These are phyloP conservation scores for Premnoplex brunnescens DNA, from an alignment of 2,797 vertebrate genomes.

Conservation along the genomic window DNA sequence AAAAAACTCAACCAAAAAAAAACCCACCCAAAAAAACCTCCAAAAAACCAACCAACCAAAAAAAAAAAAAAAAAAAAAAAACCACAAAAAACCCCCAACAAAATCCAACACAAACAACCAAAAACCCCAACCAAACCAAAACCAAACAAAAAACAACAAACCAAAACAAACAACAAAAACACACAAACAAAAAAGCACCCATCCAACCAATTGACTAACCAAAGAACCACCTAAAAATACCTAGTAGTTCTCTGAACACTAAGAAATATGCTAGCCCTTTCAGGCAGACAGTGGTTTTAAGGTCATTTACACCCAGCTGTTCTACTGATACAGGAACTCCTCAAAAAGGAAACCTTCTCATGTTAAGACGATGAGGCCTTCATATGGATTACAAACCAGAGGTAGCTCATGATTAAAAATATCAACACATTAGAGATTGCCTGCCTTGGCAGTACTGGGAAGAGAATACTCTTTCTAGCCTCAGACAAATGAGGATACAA, in stretches of 20 bases:
- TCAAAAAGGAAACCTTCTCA: not conserved
- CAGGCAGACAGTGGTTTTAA: not conserved
- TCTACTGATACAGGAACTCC: not conserved
- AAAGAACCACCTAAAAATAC: not conserved
- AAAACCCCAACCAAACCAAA: too few relatives aligned
- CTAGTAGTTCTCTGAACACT: not conserved
- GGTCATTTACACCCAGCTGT: accelerated
- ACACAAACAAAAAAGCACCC: too few relatives aligned
- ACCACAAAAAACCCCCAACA: too few relatives aligned
- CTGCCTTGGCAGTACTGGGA: not conserved
- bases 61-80: too few relatives aligned
- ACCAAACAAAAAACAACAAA: too few relatives aligned
- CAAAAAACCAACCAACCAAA: too few relatives aligned
- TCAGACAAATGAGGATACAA: too few relatives aligned
- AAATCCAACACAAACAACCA: not conserved
- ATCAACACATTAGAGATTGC: not conserved
- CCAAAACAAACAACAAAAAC: too few relatives aligned
- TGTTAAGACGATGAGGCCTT: not conserved
- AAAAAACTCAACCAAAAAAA: not conserved
- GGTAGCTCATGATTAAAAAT: not conserved
- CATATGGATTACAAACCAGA: not conserved
- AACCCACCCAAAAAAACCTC: too few relatives aligned
- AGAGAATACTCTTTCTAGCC: not conserved
- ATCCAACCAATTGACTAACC: too few relatives aligned
- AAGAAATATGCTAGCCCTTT: not conserved